Evolutionary conservation across 2,797 vertebrate genomes (phyloP), one percentile per base, ranked within the genome.

Genomic region (Sebastes aleutianus): DNA sequence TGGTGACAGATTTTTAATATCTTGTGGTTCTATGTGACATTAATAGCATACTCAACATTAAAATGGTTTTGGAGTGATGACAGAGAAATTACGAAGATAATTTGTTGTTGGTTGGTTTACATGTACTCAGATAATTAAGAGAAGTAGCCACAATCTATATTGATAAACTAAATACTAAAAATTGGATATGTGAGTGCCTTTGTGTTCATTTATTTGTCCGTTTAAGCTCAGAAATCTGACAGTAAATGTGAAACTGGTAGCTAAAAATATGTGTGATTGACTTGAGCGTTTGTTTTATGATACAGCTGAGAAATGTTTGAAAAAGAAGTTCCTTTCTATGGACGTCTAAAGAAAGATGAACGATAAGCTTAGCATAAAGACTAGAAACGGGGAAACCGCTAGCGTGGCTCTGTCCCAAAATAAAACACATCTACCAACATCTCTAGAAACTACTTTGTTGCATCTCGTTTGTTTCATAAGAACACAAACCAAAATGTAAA

Each of bases 1-100:
- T 20, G 65, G 32, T 65, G 64, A 78, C 59, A 65, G 69, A 78
- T 65, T 86, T 78, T 70, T 74, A 81, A 87, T 75, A 80, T 84
- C 14, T 69, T 85, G 67, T 61, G 77, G 83, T 82, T 79, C n/a
- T 54, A 4, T 74, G 63, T 82, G 39, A 83, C 76, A 68, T 59
- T 76, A 59, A 85, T 12, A 57, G 12, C 67, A 56, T 63, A 47
- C 29, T 56, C 8, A 47, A 56, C 14, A 74, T 58, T 76, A 36
- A 74, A 74, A 77, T 68, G 32, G 14, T 79, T 80, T 47, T 31
- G 20, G 16, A 65, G 65, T 34, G 22, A 70, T 22, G 14, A 66
- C 13, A 9, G 43, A 70, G 9, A 62, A 63, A 13, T 54, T 20
- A 27, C n/a, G 3, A 66, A 75, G 16, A 70, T 9, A 24, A 53